Evolutionary conservation across 1,140 invertebrate species (phyloP), one percentile per base, ranked within the genome.

Genomic region (Sipha flava): DNA sequence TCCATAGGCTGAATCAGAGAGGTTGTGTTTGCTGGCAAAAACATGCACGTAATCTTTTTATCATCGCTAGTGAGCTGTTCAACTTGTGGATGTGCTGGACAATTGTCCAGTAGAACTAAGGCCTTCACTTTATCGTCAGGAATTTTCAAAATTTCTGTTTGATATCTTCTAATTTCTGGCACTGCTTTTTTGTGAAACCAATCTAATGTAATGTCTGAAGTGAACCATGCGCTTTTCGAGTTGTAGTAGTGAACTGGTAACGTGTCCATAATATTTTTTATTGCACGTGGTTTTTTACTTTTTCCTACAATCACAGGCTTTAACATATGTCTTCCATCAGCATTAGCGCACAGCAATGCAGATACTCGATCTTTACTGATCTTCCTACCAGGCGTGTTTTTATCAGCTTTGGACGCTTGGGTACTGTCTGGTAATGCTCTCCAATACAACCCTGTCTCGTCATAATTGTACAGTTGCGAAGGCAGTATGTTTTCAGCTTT

Each of bases 1-100:
- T 88, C 85, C 85, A 87, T 86, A 43, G 87, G 86, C 81, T 89
- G 87, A 34, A 88, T 75, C 64, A 86, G 81, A 86, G 81, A 1
- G 66, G 86, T 88, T 0, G 85, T 85, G 80, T 88, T 88, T 77
- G 85, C 82, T 49, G 87, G 87, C 49, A 88, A 83, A 83, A 86
- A 88, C 64, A 83, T 84, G 85, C 80, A 80, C 82, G 80, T 84
- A 18, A 64, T 64, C 18, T 31, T 23, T 45, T 80, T 62, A 83
- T 47, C 80, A 84, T 82, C 49, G 80, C 80, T 37, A 81, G 81
- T 75, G 82, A 82, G 84, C 88, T 86, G 84, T 85, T 82, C 87
- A 88, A 82, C 88, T 86, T 14, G 87, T 59, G 79, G 88, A 81
- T 70, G 88, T 82, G 12, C 87, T 7, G 18, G 59, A 29, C 75